phyloP scores from a whole-genome alignment of 2,113 vertebrate genomes.

The Collichthys lucidus region DNA sequence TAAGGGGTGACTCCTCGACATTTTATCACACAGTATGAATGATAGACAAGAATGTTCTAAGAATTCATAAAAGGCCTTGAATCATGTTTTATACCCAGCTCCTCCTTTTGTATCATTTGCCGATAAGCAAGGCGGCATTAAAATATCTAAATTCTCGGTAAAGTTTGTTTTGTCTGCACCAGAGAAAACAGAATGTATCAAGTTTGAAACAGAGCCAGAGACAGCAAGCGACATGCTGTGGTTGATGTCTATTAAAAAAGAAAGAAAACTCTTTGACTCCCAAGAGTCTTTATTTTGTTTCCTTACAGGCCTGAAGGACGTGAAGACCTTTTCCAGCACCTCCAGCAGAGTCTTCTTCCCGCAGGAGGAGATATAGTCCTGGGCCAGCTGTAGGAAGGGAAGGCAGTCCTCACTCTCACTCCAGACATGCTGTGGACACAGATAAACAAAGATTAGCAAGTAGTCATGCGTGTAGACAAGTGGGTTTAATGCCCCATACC shows the following conservation, averaged over 20 bases:
- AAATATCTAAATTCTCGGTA: not conserved
- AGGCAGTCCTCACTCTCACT: slow-evolving; percentile 99
- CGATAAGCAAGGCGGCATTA: not conserved
- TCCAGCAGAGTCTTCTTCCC: slow-evolving; percentile 98
- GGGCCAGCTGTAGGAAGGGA: slow-evolving; percentile 95
- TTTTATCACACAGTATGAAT: not conserved
- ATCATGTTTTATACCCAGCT: not conserved
- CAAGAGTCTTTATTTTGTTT: not conserved
- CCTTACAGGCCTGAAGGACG: slow-evolving; percentile 97
- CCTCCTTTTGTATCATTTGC: not conserved
- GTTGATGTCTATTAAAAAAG: slow-evolving; percentile 1
- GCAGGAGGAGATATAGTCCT: slow-evolving; percentile 99
- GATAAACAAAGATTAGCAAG: slow-evolving; percentile 10
- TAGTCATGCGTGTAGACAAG: not conserved
- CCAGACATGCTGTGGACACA: slow-evolving; percentile 92
- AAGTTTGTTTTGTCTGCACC: not conserved
- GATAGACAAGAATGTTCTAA: not conserved
- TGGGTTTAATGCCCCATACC: not conserved
- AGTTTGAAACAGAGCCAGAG: not conserved
- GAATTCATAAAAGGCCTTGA: not conserved
- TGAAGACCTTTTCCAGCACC: slow-evolving; percentile 99
- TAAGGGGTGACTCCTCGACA: not conserved
- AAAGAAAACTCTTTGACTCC: not conserved
- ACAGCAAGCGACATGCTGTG: slow-evolving; percentile 9
- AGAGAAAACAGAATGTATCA: slow-evolving; percentile 27